Conservation (phyloP, 2,888 invertebrate genomes). For the Clanis bilineata region DNA sequence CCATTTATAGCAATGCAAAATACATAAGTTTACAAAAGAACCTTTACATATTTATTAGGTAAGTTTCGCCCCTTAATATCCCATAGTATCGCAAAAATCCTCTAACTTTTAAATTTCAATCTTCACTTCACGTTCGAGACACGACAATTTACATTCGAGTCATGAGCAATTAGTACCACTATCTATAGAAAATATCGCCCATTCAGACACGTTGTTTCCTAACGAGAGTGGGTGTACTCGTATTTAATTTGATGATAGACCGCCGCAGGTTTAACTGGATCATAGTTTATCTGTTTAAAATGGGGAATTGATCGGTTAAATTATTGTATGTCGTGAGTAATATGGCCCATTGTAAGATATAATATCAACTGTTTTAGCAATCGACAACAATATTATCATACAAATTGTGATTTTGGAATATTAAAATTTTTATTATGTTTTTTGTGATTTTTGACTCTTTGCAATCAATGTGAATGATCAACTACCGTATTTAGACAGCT, state of each 20-base stretch:
- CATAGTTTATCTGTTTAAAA: conserved; percentile 3
- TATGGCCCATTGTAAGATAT: not conserved
- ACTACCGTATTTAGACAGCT: no score
- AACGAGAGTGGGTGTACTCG: conserved; percentile 13
- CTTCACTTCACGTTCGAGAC: not conserved
- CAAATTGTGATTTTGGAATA: no score
- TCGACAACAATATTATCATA: no score
- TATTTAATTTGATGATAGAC: conserved; percentile 15
- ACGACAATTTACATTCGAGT: conserved; percentile 1
- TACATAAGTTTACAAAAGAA: no score
- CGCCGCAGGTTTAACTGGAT: conserved; percentile 15
- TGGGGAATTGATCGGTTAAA: not conserved
- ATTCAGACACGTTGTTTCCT: conserved; percentile 30
- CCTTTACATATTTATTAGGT: no score
- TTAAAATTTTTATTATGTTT: no score
- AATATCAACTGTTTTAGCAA: not conserved
- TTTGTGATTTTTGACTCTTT: no score
- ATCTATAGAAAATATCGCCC: conserved; percentile 27
- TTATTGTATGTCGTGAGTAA: conserved; percentile 3
- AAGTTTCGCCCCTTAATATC: no score
- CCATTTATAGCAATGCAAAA: no score
- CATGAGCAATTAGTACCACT: conserved; percentile 18
- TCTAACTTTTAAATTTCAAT: not conserved
- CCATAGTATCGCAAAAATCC: no score
- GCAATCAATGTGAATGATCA: no score